Conservation (phyloP, 1,140 invertebrate species). For the Xylocopa sonorina region DNA sequence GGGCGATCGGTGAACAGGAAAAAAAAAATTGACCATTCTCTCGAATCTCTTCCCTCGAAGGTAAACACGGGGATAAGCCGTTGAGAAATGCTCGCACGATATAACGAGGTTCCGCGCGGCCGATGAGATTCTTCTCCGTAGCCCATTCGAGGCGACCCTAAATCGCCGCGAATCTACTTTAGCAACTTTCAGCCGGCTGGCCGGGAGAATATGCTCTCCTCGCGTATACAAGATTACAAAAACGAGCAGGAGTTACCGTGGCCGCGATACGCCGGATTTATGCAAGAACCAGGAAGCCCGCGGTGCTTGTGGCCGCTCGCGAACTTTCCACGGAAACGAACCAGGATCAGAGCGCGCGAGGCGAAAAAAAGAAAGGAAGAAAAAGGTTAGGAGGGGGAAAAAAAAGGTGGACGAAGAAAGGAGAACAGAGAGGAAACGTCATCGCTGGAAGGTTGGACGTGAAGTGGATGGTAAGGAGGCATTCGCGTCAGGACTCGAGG, state of each 20-base stretch:
- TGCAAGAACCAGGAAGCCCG: conserved; percentile 15
- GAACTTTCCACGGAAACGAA: conserved; percentile 23
- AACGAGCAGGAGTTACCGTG: conserved; percentile 17
- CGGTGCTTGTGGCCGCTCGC: not conserved
- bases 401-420: not conserved
- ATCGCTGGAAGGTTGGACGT: conserved; percentile 55
- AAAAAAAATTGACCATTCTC: too few species aligned
- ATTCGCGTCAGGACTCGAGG: not conserved
- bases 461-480: conserved; percentile 56
- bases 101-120: not conserved
- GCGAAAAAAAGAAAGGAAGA: not conserved
- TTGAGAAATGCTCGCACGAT: not conserved
- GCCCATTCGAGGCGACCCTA: not conserved
- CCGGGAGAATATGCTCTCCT: conserved; percentile 3
- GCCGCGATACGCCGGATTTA: conserved; percentile 45
- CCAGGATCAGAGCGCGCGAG: too few species aligned
- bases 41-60: not conserved
- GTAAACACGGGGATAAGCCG: not conserved
- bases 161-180: conserved; percentile 40
- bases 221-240: conserved; percentile 47
- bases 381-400: not conserved
- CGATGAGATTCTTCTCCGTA: not conserved
- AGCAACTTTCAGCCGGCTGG: conserved; percentile 21
- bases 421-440: conserved; percentile 40
- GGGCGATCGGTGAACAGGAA: too few species aligned